Percentiles rank a stretch among this genome's conserved stretches.
phyloP scores from a whole-genome alignment of 92 coral and sea anemone genomes.

The Pocillopora meandrina region DNA sequence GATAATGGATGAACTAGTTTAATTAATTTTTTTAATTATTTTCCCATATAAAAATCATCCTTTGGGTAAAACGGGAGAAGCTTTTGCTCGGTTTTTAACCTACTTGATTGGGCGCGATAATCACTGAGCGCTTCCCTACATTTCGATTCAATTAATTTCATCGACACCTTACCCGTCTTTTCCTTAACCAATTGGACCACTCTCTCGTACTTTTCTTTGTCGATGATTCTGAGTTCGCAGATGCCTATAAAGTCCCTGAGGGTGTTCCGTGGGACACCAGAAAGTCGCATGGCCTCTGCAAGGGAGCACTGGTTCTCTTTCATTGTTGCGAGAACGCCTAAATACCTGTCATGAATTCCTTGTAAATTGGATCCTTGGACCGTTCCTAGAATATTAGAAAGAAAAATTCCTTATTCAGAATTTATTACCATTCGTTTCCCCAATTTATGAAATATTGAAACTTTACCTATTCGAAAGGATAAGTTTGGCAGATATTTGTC shows the following conservation, averaged over 20 bases:
- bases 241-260: not conserved
- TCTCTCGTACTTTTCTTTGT: slow-evolving; percentile 10
- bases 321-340: not conserved
- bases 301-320: not conserved
- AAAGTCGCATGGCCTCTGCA: slow-evolving; percentile 3
- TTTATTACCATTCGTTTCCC: slow-evolving; percentile 2
- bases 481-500: not conserved
- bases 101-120: not conserved
- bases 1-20: not conserved
- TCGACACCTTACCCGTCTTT: not conserved
- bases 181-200: not conserved
- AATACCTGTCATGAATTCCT: not conserved
- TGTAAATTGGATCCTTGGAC: slow-evolving; percentile 8
- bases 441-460: not conserved
- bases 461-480: not conserved
- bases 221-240: slow-evolving; percentile 14
- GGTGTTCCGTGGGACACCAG: slow-evolving; percentile 5
- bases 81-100: slow-evolving; percentile 10
- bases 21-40: not conserved
- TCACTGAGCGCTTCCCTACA: slow-evolving; percentile 16
- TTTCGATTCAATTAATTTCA: not conserved
- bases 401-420: slow-evolving; percentile 5
- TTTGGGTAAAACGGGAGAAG: slow-evolving; percentile 10
- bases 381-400: slow-evolving; percentile 17
- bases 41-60: not conserved